A percentile compares a stretch with the other conserved stretches of the same genome.
These are phyloP conservation scores for Ypsolopha sequella DNA, from an alignment of 2,888 invertebrate species.

Conservation along the genomic window DNA sequence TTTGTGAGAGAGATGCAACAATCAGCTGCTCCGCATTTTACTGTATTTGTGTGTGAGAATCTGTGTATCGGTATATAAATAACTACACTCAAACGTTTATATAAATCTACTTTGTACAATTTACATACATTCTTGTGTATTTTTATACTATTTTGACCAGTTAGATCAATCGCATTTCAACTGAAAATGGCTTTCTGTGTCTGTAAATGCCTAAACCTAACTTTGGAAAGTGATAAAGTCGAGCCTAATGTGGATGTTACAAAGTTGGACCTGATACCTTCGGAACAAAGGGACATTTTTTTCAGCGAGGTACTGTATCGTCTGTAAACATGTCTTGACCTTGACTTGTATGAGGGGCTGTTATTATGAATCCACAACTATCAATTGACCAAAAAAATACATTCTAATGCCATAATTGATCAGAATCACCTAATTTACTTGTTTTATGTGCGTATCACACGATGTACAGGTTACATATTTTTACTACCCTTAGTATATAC, in stretches of 20 bases:
- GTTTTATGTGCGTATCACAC: too few relatives aligned
- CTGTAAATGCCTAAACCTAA: conserved; percentile 84
- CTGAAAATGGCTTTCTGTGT: conserved; percentile 69
- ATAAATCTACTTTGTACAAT: conserved; percentile 28
- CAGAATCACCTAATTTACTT: not conserved
- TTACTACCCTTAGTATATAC: too few relatives aligned
- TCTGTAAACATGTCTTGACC: conserved; percentile 60
- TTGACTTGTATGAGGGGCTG: conserved; percentile 44
- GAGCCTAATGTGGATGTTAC: conserved; percentile 68
- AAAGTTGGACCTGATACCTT: conserved; percentile 67
- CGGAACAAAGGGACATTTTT: conserved; percentile 74
- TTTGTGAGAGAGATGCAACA: not conserved
- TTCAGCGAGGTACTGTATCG: conserved; percentile 72
- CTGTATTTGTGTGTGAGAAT: conserved; percentile 13
- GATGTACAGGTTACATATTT: too few relatives aligned
- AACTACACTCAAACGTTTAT: conserved; percentile 29
- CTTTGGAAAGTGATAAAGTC: conserved; percentile 72
- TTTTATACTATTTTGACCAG: conserved; percentile 37
- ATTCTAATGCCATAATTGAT: not conserved
- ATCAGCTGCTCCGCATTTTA: conserved; percentile 3
- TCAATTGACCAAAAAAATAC: not conserved
- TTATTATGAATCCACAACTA: conserved; percentile 4
- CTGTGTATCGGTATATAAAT: conserved; percentile 21
- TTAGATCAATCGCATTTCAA: conserved; percentile 20
- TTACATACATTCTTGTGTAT: conserved; percentile 38